These are phyloP conservation scores for Aphodius sticticus DNA, from an alignment of 2,888 invertebrate genomes.

Conservation along the genomic window DNA sequence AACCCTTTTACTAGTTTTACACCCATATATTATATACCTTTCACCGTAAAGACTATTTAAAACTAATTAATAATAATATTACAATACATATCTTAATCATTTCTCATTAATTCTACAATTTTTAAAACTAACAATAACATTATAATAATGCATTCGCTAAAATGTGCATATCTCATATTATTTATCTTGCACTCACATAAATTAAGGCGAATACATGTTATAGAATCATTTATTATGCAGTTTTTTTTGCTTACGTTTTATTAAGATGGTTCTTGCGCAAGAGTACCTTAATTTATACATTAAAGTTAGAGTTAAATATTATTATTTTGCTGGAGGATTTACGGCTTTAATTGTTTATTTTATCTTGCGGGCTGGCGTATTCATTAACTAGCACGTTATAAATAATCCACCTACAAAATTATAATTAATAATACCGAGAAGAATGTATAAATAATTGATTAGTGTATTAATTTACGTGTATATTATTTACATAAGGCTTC, in stretches of 20 bases:
- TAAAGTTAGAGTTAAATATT: background rate
- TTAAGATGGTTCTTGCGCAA: background rate
- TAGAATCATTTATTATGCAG: background rate
- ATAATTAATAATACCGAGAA: background rate
- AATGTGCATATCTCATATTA: background rate
- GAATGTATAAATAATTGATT: background rate
- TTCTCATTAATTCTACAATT: no score
- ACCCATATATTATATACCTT: no score
- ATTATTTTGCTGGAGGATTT: background rate
- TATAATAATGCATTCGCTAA: conserved; percentile 22
- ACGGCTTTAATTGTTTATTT: conserved; percentile 7
- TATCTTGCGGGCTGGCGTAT: conserved; percentile 15
- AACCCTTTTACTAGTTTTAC: no score
- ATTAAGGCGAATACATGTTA: background rate
- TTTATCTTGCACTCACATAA: conserved; percentile 11
- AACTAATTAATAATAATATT: background rate
- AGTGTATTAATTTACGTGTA: background rate
- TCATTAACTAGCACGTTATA: conserved; percentile 9
- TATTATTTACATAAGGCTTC: background rate
- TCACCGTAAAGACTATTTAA: no score
- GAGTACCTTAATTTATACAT: background rate
- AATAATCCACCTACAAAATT: background rate
- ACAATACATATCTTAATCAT: no score
- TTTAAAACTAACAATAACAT: background rate
- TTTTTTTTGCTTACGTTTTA: background rate